Evolutionary conservation across 1,140 invertebrate species (phyloP).

Genomic region (Papilio helenus): DNA sequence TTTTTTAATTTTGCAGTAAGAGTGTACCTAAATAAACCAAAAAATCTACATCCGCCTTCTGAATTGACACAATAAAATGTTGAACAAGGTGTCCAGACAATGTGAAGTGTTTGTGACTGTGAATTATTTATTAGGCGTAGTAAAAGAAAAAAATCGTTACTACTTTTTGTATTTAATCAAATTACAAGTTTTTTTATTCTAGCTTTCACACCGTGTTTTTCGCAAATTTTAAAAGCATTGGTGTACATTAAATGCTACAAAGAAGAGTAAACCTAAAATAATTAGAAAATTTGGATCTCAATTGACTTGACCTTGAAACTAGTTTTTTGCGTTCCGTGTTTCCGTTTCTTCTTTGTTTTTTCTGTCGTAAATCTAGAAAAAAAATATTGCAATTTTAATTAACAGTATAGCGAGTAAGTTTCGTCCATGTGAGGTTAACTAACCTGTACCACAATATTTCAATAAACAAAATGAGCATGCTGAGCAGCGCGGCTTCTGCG

Average conservation of each 20-base stretch:
- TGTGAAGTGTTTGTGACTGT: background rate
- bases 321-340: background rate
- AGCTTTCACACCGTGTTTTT: too few relatives aligned
- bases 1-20: background rate
- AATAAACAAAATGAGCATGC: conserved; percentile 51
- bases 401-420: too few relatives aligned
- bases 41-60: background rate
- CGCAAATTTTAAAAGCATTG: background rate
- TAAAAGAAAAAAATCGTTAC: background rate
- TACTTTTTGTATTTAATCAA: background rate
- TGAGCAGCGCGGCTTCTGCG: conserved; percentile 42
- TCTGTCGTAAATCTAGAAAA: background rate
- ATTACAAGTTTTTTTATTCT: too few relatives aligned
- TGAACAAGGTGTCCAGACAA: background rate
- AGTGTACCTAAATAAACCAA: conserved; percentile 7
- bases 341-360: background rate
- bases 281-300: background rate
- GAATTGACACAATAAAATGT: background rate
- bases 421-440: background rate
- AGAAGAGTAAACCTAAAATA: background rate
- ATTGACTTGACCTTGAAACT: background rate
- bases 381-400: background rate
- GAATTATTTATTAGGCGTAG: background rate
- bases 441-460: conserved; percentile 61
- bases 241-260: too few relatives aligned